Conservation (phyloP, 2,888 invertebrate species). For the Apamea monoglypha region DNA sequence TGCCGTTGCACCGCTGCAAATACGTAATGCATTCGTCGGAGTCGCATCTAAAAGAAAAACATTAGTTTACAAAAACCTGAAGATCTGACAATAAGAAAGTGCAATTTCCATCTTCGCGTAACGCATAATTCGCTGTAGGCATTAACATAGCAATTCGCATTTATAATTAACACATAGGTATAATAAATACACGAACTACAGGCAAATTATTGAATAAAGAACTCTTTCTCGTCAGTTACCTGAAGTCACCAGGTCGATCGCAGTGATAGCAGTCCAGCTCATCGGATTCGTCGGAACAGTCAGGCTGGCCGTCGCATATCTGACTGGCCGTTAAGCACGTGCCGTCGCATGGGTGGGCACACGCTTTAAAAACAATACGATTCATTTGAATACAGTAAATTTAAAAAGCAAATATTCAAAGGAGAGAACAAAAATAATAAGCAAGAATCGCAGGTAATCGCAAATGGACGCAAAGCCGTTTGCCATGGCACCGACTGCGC, state of each 20-base stretch:
- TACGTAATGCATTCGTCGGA: conserved; percentile 87
- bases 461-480: conserved; percentile 44
- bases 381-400: conserved; percentile 53
- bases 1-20: conserved; percentile 89
- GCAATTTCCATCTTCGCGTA: conserved; percentile 32
- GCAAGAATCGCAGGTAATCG: conserved; percentile 20
- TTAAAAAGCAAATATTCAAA: conserved; percentile 48
- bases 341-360: conserved; percentile 86
- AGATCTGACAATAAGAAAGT: background rate
- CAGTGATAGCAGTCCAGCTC: conserved; percentile 84
- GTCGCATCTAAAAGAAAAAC: conserved; percentile 81
- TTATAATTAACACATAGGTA: conserved; percentile 15
- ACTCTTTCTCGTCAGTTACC: conserved; percentile 75
- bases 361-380: conserved; percentile 82
- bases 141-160: conserved; percentile 49
- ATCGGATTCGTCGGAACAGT: conserved; percentile 92
- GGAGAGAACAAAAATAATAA: conserved; percentile 4
- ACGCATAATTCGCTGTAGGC: conserved; percentile 54
- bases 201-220: conserved; percentile 2
- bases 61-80: conserved; percentile 47
- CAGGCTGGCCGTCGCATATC: conserved; percentile 90
- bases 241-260: conserved; percentile 81
- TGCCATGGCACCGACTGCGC: conserved; percentile 36
- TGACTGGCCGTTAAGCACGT: conserved; percentile 90
- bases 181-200: background rate